phyloP scores from a whole-genome alignment of 2,797 vertebrate genomes.

The Petrocephalus schoutedeni region DNA sequence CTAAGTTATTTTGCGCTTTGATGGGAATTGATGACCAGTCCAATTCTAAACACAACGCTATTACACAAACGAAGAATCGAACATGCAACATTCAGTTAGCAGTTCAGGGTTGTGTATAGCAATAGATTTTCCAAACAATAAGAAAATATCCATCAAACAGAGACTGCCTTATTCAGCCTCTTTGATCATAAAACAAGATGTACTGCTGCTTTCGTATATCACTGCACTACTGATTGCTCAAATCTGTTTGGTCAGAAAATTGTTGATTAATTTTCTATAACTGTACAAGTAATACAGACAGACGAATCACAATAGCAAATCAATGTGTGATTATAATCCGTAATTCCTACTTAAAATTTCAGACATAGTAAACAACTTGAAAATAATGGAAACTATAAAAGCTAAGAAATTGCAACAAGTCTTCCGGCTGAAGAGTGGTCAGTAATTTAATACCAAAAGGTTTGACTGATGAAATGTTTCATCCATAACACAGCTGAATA shows the following conservation, averaged over 20 bases:
- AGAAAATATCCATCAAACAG: neutral
- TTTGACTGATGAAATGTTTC: too few relatives aligned
- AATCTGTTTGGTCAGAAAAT: neutral
- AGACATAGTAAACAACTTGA: too few relatives aligned
- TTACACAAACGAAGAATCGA: neutral
- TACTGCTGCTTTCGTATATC: neutral
- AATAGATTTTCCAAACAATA: neutral
- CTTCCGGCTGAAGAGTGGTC: too few relatives aligned
- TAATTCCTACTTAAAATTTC: neutral
- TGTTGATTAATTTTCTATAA: neutral
- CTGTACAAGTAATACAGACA: neutral
- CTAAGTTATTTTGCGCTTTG: neutral
- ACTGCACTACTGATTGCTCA: neutral
- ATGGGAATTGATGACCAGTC: neutral
- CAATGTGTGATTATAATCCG: neutral
- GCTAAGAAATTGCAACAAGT: too few relatives aligned
- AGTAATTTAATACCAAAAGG: too few relatives aligned
- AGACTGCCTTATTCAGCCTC: neutral
- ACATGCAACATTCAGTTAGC: neutral
- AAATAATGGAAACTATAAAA: too few relatives aligned
- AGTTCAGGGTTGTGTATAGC: neutral
- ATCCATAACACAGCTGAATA: too few relatives aligned
- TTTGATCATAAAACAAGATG: neutral
- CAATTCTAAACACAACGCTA: neutral
- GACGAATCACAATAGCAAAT: neutral